Conservation (phyloP, 2,113 vertebrate species). For the Tympanuchus pallidicinctus region DNA sequence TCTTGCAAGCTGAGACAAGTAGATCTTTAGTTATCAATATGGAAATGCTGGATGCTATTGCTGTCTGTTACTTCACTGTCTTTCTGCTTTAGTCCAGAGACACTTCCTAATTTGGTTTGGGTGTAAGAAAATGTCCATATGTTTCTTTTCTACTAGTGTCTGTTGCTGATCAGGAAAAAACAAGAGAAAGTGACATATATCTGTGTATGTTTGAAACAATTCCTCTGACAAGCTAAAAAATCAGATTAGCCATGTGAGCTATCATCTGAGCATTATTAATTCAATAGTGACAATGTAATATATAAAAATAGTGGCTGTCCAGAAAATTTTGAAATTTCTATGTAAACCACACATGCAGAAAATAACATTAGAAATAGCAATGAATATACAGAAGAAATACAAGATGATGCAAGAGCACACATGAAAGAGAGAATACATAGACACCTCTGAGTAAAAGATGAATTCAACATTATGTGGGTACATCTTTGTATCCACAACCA, state of each 20-base stretch:
- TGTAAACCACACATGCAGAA: background rate
- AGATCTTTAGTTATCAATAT: background rate
- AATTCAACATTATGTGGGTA: background rate
- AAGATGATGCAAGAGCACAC: background rate
- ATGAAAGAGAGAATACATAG: background rate
- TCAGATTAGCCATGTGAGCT: background rate
- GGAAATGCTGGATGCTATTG: background rate
- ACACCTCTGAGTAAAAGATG: background rate
- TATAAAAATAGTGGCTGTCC: background rate
- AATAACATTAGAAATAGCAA: background rate
- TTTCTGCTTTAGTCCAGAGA: background rate
- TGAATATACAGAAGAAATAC: background rate
- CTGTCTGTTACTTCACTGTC: background rate
- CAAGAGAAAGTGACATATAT: background rate
- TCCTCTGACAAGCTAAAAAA: background rate
- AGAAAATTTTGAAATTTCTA: slow-evolving; percentile 13
- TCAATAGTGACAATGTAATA: background rate
- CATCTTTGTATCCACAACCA: background rate
- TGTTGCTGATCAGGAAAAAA: background rate
- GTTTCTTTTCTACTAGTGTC: background rate
- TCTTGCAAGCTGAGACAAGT: background rate
- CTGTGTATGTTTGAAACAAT: background rate
- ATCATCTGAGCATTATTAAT: background rate
- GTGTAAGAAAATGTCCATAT: background rate
- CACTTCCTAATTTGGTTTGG: background rate